Percentiles rank a stretch among this genome's conserved stretches.
These are phyloP conservation scores for Gymnorhina tibicen DNA, from an alignment of 2,113 vertebrate species.

Conservation along the genomic window DNA sequence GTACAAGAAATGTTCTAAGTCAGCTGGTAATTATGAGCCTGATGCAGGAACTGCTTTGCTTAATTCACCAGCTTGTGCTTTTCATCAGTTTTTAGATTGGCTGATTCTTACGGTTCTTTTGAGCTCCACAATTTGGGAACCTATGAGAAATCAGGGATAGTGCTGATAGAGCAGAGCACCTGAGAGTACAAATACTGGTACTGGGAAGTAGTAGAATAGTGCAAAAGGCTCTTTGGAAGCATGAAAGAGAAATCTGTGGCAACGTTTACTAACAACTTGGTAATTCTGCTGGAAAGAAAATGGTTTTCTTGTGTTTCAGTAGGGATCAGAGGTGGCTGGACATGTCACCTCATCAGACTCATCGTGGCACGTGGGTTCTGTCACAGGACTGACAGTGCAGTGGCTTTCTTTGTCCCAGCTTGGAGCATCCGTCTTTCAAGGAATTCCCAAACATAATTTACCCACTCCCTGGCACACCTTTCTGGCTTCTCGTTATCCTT, in stretches of 20 bases:
- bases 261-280: not conserved
- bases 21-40: conserved; percentile 51
- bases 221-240: not conserved
- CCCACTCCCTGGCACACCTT: not conserved
- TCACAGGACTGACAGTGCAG: not conserved
- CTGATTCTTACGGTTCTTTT: conserved; percentile 39
- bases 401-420: not conserved
- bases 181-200: not conserved
- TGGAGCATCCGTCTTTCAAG: not conserved
- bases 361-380: not conserved
- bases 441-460: conserved; percentile 35
- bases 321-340: not conserved
- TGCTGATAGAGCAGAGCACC: conserved; percentile 28
- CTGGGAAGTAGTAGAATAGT: not conserved
- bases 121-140: conserved; percentile 27
- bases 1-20: conserved; percentile 60
- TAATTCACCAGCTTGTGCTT: conserved; percentile 61
- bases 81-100: conserved; percentile 53
- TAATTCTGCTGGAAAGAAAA: not conserved
- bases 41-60: conserved; percentile 49
- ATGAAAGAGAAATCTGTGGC: not conserved
- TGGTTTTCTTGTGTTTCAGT: not conserved
- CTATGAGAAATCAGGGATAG: not conserved
- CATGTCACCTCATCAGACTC: not conserved
- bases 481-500: not conserved